Evolutionary conservation across 1,140 invertebrate genomes (phyloP).

Genomic region (Neodiprion virginianus): DNA sequence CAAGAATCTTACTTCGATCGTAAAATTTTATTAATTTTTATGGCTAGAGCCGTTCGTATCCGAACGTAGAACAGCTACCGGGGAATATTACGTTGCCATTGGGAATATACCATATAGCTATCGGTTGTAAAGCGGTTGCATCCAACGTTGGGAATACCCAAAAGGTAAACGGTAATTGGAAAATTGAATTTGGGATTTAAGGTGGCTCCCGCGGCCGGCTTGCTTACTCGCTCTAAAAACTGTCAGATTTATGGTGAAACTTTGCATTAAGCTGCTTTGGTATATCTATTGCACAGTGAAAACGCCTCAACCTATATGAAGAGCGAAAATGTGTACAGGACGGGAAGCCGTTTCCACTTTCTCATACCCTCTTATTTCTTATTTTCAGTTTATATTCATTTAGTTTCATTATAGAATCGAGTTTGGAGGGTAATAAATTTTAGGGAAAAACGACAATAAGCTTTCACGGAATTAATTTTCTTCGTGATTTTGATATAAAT

Average conservation of each 20-base stretch:
- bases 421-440: no score
- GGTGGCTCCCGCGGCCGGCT: neutral
- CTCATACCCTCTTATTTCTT: no score
- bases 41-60: constrained; percentile 26
- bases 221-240: neutral
- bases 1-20: constrained; percentile 22
- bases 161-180: neutral
- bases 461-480: no score
- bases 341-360: no score
- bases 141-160: neutral
- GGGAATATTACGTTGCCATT: constrained; percentile 7
- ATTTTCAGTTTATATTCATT: no score
- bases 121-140: no score
- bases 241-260: neutral
- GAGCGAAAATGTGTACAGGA: no score
- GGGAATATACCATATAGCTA: neutral
- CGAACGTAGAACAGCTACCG: constrained; percentile 26
- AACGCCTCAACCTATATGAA: no score
- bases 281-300: no score
- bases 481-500: no score
- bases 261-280: neutral
- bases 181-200: neutral
- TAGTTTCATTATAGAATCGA: no score
- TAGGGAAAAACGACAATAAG: no score
- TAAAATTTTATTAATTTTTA: constrained; percentile 36